Percentiles rank a stretch among this genome's conserved stretches.
These are phyloP conservation scores for Epinotia brunnichana DNA, from an alignment of 2,888 invertebrate genomes.

Conservation along the genomic window DNA sequence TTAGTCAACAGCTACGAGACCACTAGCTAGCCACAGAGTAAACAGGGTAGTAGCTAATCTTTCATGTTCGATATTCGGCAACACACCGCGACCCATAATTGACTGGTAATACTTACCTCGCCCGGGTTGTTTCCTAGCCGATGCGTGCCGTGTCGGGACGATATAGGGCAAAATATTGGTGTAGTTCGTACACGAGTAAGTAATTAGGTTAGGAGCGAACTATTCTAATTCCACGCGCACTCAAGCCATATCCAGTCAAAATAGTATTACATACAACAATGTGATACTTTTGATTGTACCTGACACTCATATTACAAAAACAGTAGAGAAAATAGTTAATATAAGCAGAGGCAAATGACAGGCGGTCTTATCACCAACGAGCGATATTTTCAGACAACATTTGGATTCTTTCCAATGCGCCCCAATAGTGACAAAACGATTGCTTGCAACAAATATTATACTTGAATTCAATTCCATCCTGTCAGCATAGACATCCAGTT, in stretches of 20 bases:
- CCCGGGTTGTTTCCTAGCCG: background rate
- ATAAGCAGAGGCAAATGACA: too few relatives aligned
- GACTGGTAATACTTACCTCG: background rate
- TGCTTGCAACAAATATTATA: too few relatives aligned
- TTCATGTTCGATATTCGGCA: constrained; percentile 1
- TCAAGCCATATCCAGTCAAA: background rate
- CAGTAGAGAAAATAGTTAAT: too few relatives aligned
- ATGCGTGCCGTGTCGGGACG: background rate
- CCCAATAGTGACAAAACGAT: too few relatives aligned
- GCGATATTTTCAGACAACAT: too few relatives aligned
- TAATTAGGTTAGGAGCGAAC: background rate
- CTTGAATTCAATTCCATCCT: too few relatives aligned
- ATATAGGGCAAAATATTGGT: background rate
- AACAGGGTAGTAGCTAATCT: background rate
- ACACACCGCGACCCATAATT: constrained; percentile 5
- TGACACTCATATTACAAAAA: too few relatives aligned
- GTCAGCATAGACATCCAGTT: too few relatives aligned
- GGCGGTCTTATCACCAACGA: too few relatives aligned
- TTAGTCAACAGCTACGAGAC: background rate
- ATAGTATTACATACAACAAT: too few relatives aligned
- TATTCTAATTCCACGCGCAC: background rate
- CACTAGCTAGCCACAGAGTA: background rate
- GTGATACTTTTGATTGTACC: too few relatives aligned
- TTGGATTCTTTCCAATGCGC: too few relatives aligned
- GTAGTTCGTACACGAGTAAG: background rate